Evolutionary conservation across 2,113 vertebrate genomes (phyloP).

Genomic region (Rhabdomys dilectus): DNA sequence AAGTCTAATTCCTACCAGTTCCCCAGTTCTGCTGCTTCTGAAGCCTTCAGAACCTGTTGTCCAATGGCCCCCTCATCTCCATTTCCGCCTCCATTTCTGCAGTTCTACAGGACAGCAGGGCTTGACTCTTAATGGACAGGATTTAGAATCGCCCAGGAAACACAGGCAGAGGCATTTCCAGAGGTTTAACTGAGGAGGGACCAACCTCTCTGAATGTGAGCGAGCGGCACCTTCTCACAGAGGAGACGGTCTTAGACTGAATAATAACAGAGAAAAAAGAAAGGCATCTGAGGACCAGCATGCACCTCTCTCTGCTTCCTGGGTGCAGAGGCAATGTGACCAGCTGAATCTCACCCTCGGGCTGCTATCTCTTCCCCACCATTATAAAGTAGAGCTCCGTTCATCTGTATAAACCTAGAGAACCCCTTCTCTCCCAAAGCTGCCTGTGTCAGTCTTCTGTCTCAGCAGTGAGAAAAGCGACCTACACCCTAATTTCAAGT

Average conservation of each 20-base stretch:
- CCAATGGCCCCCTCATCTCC: conserved; percentile 8
- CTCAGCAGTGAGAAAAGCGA: not conserved
- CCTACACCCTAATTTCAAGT: not conserved
- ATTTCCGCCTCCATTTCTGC: not conserved
- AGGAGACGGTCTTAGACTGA: not conserved
- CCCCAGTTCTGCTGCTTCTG: conserved; percentile 25
- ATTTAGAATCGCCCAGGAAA: not conserved
- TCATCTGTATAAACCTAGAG: not conserved
- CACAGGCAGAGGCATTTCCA: not conserved
- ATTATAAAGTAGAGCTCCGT: not conserved
- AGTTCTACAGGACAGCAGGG: not conserved
- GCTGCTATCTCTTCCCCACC: not conserved
- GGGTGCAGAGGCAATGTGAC: not conserved
- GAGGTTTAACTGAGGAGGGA: not conserved
- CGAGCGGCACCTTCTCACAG: not conserved
- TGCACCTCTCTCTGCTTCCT: not conserved
- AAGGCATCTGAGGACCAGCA: not conserved
- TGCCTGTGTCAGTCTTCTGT: not conserved
- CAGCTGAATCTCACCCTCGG: not conserved
- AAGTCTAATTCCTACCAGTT: not conserved
- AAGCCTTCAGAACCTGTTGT: conserved; percentile 22
- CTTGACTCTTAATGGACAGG: too few species aligned
- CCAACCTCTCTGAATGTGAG: not conserved
- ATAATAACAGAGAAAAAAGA: not conserved
- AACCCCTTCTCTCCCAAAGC: not conserved